These are phyloP conservation scores for Caenorhabditis elegans DNA, from an alignment of 1,140 invertebrate genomes.

Conservation along the genomic window DNA sequence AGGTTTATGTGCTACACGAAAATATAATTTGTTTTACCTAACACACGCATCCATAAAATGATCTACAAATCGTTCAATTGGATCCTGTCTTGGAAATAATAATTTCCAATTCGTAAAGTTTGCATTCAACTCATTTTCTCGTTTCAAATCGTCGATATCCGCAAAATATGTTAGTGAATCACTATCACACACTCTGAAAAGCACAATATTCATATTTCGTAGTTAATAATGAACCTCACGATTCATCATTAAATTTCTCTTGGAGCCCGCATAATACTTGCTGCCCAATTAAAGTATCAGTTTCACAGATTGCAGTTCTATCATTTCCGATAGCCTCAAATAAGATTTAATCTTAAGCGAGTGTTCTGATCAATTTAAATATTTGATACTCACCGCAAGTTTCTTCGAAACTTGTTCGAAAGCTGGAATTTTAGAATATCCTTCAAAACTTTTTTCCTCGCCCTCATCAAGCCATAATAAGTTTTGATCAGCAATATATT, in stretches of 20 bases:
- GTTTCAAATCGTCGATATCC: neutral
- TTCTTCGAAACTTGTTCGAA: neutral
- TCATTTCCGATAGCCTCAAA: neutral
- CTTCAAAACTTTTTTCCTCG: neutral
- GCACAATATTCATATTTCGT: neutral
- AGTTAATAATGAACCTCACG: neutral
- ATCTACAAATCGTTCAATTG: neutral
- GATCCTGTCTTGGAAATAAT: neutral
- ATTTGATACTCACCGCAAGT: neutral
- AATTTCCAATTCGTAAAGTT: neutral
- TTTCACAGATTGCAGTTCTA: neutral
- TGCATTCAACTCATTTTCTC: neutral
- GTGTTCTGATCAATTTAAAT: no score
- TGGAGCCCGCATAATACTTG: neutral
- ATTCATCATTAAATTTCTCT: neutral
- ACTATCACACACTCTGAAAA: neutral
- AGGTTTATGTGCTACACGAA: no score
- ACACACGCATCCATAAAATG: neutral
- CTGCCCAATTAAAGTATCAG: neutral
- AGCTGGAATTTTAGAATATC: neutral
- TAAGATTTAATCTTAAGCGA: no score
- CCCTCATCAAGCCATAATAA: neutral
- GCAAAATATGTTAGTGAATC: neutral
- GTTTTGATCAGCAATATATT: neutral
- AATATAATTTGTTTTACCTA: neutral